These are phyloP conservation scores for Pentalonia nigronervosa DNA, from an alignment of 1,140 invertebrate genomes.

Conservation along the genomic window DNA sequence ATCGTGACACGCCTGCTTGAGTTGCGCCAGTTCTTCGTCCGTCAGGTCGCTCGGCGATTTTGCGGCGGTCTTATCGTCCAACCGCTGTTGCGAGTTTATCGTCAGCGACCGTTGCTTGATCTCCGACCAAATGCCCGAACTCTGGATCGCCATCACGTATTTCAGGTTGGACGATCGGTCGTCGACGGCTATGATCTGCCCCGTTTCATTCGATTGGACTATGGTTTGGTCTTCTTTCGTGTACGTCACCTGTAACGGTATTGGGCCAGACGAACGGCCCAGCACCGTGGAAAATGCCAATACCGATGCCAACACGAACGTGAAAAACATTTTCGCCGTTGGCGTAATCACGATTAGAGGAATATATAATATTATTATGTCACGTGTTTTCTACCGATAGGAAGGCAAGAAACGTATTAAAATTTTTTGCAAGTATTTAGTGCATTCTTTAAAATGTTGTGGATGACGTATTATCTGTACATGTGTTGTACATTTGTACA, in stretches of 20 bases:
- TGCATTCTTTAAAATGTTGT: neutral
- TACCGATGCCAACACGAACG: neutral
- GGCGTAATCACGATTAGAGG: neutral
- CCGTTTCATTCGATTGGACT: no score
- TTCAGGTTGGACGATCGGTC: neutral
- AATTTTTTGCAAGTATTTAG: neutral
- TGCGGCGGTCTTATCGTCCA: neutral
- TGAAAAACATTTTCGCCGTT: neutral
- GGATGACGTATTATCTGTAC: neutral
- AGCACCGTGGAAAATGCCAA: neutral
- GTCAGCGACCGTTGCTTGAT: neutral
- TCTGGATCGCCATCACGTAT: neutral
- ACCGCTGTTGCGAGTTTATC: accelerated
- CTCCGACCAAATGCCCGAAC: neutral
- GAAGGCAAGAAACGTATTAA: neutral
- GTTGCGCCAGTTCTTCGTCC: neutral
- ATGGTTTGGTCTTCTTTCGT: no score
- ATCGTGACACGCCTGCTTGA: neutral
- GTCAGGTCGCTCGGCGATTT: neutral
- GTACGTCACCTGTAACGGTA: neutral
- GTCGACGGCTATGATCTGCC: neutral
- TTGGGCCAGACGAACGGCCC: neutral
- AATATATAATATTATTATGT: neutral
- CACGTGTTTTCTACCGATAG: neutral
- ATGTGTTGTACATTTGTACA: neutral